Evolutionary conservation across 2,888 invertebrate species (phyloP).

Genomic region (Monochamus alternatus): DNA sequence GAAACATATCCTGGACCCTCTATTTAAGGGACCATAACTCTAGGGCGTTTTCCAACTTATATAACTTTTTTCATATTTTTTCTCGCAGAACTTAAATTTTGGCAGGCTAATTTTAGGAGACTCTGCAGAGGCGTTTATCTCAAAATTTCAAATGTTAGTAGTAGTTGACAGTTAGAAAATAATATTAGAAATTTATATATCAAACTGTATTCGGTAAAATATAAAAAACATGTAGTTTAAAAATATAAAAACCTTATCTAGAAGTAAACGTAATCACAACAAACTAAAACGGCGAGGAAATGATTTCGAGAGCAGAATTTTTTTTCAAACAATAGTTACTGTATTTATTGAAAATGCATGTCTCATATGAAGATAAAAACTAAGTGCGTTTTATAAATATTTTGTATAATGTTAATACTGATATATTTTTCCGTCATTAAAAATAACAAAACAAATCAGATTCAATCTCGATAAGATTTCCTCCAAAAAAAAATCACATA

Average conservation of each 20-base stretch:
- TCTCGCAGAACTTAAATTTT: no score
- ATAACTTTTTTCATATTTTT: no score
- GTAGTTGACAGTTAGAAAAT: conserved; percentile 21
- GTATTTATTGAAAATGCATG: no score
- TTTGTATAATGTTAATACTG: neutral
- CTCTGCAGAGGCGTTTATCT: neutral
- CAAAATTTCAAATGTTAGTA: conserved; percentile 11
- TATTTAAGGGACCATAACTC: no score
- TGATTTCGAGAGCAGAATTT: neutral
- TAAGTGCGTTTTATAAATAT: no score
- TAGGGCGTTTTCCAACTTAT: no score
- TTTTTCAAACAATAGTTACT: no score
- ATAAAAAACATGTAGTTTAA: conserved; percentile 22
- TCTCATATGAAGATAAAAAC: no score
- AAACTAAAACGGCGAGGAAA: conserved; percentile 27
- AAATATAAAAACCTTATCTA: conserved; percentile 38
- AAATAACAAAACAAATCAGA: conserved; percentile 1
- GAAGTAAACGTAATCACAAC: conserved; percentile 32
- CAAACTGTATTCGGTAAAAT: conserved; percentile 36
- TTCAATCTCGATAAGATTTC: conserved; percentile 14
- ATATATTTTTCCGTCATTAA: neutral
- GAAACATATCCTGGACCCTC: no score
- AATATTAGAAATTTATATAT: conserved; percentile 19
- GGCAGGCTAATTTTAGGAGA: no score
- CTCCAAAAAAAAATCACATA: conserved; percentile 46